phyloP scores from a whole-genome alignment of 2,113 vertebrate genomes.

The Gymnarchus niloticus region DNA sequence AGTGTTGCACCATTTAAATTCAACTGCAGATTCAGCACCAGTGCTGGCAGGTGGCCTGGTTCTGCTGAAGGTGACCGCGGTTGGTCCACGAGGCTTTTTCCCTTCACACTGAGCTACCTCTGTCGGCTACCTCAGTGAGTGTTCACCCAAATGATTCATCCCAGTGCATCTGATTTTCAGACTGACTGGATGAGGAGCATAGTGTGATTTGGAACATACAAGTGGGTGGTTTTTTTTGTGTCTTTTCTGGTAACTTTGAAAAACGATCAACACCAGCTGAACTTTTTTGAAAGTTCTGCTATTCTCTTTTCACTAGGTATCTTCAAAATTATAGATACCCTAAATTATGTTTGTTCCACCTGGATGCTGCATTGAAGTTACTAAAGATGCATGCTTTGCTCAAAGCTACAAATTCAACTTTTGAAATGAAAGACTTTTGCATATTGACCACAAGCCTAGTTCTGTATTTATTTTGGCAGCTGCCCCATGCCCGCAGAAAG shows the following conservation, averaged over 20 bases:
- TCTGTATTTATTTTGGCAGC: not conserved
- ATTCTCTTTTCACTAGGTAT: not conserved
- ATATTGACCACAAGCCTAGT: not conserved
- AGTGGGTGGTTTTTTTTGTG: not conserved
- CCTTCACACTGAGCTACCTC: not conserved
- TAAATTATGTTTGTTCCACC: not conserved
- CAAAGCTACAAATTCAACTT: not conserved
- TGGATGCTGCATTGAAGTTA: not conserved
- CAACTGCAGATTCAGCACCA: slow-evolving; percentile 36
- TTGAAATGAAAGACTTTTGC: not conserved
- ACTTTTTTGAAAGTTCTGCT: not conserved
- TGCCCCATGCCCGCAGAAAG: not conserved
- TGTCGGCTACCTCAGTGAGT: not conserved
- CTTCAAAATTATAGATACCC: too few relatives aligned
- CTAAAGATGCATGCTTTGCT: not conserved
- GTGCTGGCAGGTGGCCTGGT: slow-evolving; percentile 21
- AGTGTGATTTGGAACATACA: not conserved
- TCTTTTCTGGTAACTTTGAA: not conserved
- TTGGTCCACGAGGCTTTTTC: not conserved
- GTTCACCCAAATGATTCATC: not conserved
- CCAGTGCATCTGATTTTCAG: not conserved
- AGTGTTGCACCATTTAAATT: slow-evolving; percentile 25
- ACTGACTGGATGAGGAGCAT: not conserved
- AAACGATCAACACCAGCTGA: not conserved
- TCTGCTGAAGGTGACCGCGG: slow-evolving; percentile 16